These are phyloP conservation scores for human (Homo sapiens) DNA, from an alignment of 2,113 vertebrate genomes.

Conservation along the genomic window GRCh38 chrX:23828001-23828500, in stretches of 20 bases:
- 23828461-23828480: not conserved
- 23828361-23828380: not conserved
- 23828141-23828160: not conserved
- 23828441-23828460: not conserved
- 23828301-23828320: not conserved
- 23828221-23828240: not conserved
- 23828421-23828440: not conserved
- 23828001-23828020: not conserved
- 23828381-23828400: not conserved
- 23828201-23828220: not conserved
- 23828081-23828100: not conserved
- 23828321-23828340: not conserved
- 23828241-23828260: not conserved
- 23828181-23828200: not conserved
- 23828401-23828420: not conserved
- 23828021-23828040: not conserved
- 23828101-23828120: not conserved
- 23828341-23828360: not conserved
- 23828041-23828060: not conserved
- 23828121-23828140: conserved; percentile 20
- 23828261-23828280: not conserved
- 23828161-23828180: conserved; percentile 22
- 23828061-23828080: not conserved
- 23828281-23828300: not conserved
- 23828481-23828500: not conserved